Base-by-base conservation (phyloP, 2,797 vertebrate genomes). In the Glossophaga mutica region DNA sequence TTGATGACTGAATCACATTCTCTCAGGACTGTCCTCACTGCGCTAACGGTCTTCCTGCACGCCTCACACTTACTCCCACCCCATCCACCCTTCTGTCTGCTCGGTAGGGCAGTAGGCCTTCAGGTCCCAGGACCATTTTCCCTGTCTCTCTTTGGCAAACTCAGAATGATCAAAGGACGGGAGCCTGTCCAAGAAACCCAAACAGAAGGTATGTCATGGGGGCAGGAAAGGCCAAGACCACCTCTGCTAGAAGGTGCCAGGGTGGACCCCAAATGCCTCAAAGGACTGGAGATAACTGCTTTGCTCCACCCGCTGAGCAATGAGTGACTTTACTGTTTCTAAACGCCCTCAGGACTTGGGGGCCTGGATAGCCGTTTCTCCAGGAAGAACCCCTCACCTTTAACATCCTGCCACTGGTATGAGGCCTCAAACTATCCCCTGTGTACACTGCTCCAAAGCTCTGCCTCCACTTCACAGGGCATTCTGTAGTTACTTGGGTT, bases 131-230 rank as follows among this genome's bases (percentile, higher is more conserved):
- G 42, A 26, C 68, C 42, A 1, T 91, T 91, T 91, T 79, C 73
- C 24, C 19, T 84, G 70, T 86, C 46, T 78, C 52, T 74, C n/a
- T 74, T 94, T 87, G 65, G 68, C n/a, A 97, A 92, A 97, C 18
- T 76, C 48, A 81, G 18, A 92, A 94, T 65, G 62, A 94, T n/a
- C 34, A 55, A 11, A 73, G 26, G 10, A 57, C 55, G 44, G 48
- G 48, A 7, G 5, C 67, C 48, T 88, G 34, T 83, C 65, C 71
- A 71, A 89, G 55, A 94, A 94, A 76, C 29, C 46, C 86, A 97
- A 94, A 42, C 39, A 67, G 4, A n/a, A 78, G 11, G 16, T 81
- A 90, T 21, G 3, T 78, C 37, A 87, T 81, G 32, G 10, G 21
- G 18, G 29, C 18, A 90, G 44, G 34, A 68, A 84, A 87, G 16